Base-by-base conservation (phyloP, 2,888 invertebrate genomes). In the Melanotus villosus region DNA sequence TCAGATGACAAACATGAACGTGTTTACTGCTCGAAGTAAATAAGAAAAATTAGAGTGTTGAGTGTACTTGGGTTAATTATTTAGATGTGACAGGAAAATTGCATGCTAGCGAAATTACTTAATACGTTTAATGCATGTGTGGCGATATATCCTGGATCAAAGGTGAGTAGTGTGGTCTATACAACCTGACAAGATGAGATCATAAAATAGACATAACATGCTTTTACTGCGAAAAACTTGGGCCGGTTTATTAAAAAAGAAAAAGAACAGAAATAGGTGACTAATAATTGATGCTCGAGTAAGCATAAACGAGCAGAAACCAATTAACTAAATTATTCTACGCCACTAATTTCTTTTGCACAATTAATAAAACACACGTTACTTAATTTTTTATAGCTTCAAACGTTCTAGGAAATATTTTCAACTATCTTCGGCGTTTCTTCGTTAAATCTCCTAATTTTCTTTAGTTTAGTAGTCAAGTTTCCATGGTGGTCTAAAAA, bases 61-160 rank as follows among this genome's bases (percentile, higher is more conserved):
- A 64, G 14, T 64, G 23, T 45, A 54, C 14, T 34, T 21, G 16
- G 14, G 18, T 12, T 5, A 10, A 60, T 26, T 67, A 60, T 60
- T 54, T 56, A 56, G 47, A 54, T 63, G 45, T 62, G 62, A 68
- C 68, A 56, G 32, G 56, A 62, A 68, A 63, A 68, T 68, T 68
- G 62, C 57, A 68, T 19, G 59, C 57, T 63, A 26, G 54, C 38
- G 57, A 68, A 62, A 68, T 68, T 63, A 68, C 68, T 68, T 68
- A 68, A 68, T 68, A 68, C 63, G 43, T 43, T 68, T 68, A 63
- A 57, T 63, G 63, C 57, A 63, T 64, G 21, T 47, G 52, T 62
- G 58, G 57, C 50, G 65, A 65, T 65, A 65, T 58, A 71, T 71
- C 71, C 69, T 59, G 73, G 73, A 71, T 73, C 73, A 70, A 71